Percentiles rank a stretch among this genome's conserved stretches.
Conservation (phyloP, 2,113 vertebrate species). For the Todiramphus chloris region DNA sequence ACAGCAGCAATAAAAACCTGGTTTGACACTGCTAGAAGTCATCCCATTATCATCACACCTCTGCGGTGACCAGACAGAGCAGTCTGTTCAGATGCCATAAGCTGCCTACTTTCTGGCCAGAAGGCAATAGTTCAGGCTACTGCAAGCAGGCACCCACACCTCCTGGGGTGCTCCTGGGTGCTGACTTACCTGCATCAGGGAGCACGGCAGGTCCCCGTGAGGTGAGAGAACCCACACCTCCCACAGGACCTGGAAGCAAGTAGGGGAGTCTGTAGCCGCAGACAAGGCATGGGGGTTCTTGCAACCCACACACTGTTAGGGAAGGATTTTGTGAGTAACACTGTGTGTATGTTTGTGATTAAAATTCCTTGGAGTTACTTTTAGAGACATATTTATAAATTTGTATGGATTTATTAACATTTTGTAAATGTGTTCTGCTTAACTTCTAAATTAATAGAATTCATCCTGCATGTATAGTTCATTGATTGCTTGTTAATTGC, state of each 20-base stretch:
- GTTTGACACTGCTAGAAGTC: not conserved
- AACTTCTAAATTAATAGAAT: not conserved
- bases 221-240: not conserved
- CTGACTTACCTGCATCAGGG: not conserved
- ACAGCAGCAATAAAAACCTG: not conserved
- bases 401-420: not conserved
- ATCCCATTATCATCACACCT: not conserved
- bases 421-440: not conserved
- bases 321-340: not conserved
- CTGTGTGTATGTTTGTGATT: not conserved
- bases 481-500: not conserved
- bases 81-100: not conserved
- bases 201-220: rapidly evolving
- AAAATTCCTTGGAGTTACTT: not conserved
- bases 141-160: not conserved
- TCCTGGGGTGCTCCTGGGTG: rapidly evolving
- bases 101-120: not conserved
- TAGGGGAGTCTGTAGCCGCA: not conserved
- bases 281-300: rapidly evolving
- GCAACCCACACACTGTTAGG: not conserved
- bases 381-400: not conserved
- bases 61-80: not conserved
- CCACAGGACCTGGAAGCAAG: not conserved
- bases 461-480: not conserved
- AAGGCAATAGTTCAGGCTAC: not conserved